Evolutionary conservation across 2,797 vertebrate genomes (phyloP), one percentile per base, ranked within the genome.

Genomic region (Mormyrops boulengeri): DNA sequence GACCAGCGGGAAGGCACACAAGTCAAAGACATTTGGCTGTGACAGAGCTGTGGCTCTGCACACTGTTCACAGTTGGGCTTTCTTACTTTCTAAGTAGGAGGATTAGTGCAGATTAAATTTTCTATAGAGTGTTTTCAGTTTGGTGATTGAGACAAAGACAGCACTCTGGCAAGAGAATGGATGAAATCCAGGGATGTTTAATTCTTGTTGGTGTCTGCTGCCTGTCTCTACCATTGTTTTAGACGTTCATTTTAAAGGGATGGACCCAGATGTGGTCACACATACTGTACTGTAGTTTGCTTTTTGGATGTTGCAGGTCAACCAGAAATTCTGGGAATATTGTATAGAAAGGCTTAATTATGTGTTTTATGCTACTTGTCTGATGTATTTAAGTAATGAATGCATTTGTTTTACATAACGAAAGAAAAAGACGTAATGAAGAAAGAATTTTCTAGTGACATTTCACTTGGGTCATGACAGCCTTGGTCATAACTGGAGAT

Each of bases 31-130:
- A 22, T 57, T 87, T 87, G 52, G 86, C 52, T 34, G n/a, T 26
- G 52, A 87, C 38, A 7, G 34, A 85, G 88, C 7, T 47, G 38
- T 41, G 7, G 53, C 1, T 26, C 85, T 86, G 17, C 34, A 87
- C 38, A 55, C 41, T 87, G 62, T 66, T 69, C 85, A 69, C 60
- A 69, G 47, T 69, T n/a, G 60, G 85, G 11, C 19, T 73, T 86
- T 89, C 22, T 52, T 82, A 53, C 53, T 53, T 7, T 52, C 44
- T 89, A 66, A 82, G 34, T 84, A 89, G 77, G 53, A 34, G 57
- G 80, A 89, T 86, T 89, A 69, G 55, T 9, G 41, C 22, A 19
- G 89, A 89, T 85, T 86, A 86, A 3, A 85, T 86, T 66, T 69
- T 88, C 57, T n/a, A 22, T 44, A 66, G 60, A 88, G 34, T 88